These are phyloP conservation scores for Caligus rogercresseyi DNA, from an alignment of 1,140 invertebrate species.

Conservation along the genomic window DNA sequence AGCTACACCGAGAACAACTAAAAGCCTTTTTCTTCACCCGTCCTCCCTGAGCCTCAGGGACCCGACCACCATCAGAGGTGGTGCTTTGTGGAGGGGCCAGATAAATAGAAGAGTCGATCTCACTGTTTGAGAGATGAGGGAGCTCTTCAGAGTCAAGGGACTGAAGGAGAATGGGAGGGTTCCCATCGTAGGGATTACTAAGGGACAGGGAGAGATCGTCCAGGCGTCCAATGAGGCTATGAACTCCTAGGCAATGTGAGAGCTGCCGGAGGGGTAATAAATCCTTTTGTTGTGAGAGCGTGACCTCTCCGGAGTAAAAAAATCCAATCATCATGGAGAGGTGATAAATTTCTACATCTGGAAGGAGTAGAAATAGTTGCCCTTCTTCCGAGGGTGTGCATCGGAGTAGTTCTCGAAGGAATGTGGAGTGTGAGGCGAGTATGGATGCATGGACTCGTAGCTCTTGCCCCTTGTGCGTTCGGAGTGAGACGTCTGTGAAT, in stretches of 20 bases:
- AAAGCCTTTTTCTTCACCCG: conserved; percentile 6
- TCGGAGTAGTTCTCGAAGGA: not conserved
- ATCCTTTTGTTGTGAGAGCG: not conserved
- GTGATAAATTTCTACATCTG: not conserved
- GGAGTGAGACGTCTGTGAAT: conserved; percentile 5
- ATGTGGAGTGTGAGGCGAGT: conserved; percentile 3
- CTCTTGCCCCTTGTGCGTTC: not conserved
- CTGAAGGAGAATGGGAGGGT: not conserved
- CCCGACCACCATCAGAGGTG: not conserved
- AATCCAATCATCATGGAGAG: not conserved
- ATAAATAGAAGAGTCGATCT: not conserved
- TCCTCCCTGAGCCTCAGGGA: not conserved
- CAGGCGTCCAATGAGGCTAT: not conserved
- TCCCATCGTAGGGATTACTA: not conserved
- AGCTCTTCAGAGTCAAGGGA: not conserved
- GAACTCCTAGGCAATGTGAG: not conserved
- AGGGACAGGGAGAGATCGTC: not conserved
- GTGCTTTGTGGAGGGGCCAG: not conserved
- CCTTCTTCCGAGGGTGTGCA: not conserved
- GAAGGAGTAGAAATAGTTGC: not conserved
- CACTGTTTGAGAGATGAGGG: not conserved
- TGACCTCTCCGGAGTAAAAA: conserved; percentile 1
- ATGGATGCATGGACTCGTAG: not conserved
- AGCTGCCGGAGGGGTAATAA: not conserved
- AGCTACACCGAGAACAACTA: not conserved